Percentiles rank a stretch among this genome's conserved stretches.
These are phyloP conservation scores for Drosophila dunni DNA, from an alignment of 1,140 invertebrate genomes.

Conservation along the genomic window DNA sequence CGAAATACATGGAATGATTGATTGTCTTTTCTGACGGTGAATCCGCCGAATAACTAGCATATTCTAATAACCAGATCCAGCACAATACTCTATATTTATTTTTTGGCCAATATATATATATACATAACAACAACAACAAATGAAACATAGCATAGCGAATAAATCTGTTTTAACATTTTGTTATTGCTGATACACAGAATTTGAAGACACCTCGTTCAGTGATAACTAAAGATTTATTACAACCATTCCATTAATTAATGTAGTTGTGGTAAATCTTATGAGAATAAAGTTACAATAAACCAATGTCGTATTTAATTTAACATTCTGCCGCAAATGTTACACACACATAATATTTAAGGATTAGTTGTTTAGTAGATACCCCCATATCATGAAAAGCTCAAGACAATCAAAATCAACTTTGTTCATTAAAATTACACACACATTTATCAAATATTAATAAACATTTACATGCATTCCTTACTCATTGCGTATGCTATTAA, in stretches of 20 bases:
- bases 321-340: slow-evolving; percentile 1
- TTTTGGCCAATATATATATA: slow-evolving; percentile 51
- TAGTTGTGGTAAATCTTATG: slow-evolving; percentile 17
- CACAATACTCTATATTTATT: slow-evolving; percentile 52
- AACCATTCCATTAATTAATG: slow-evolving; percentile 21
- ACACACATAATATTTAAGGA: background rate
- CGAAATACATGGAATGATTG: slow-evolving; percentile 44
- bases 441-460: slow-evolving; percentile 3
- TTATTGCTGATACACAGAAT: slow-evolving; percentile 1
- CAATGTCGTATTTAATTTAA: slow-evolving; percentile 12
- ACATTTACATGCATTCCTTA: background rate
- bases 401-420: background rate
- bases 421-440: background rate
- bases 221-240: slow-evolving; percentile 15
- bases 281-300: slow-evolving; percentile 14
- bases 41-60: slow-evolving; percentile 36
- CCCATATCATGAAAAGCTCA: background rate
- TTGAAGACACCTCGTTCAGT: slow-evolving; percentile 11
- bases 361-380: background rate
- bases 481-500: background rate
- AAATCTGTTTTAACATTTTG: slow-evolving; percentile 27
- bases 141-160: slow-evolving; percentile 36
- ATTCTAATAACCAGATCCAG: slow-evolving; percentile 55
- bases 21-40: slow-evolving; percentile 57
- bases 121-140: slow-evolving; percentile 44